Base-by-base conservation (phyloP, 2,797 vertebrate species). In the Heliangelus exortis region DNA sequence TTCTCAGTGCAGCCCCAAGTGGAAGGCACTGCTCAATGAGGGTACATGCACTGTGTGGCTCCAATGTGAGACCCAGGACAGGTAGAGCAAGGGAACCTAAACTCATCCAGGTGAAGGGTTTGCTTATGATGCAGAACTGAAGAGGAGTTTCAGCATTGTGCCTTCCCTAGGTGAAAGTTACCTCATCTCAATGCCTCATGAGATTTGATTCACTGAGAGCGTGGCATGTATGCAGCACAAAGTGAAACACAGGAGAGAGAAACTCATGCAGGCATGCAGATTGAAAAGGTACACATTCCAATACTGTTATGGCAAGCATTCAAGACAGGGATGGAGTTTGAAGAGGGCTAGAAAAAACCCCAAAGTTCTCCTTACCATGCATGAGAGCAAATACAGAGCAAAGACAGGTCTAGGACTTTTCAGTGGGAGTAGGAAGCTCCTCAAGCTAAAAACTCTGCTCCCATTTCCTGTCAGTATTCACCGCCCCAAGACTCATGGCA, bases 111-210 rank as follows among this genome's bases (percentile, higher is more conserved):
- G 73, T n/a, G 33, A 87, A 92, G 34, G 9, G 34, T 50, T 83
- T 80, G 48, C 51, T 79, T 9, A 0, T 26, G 45, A 20, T 69
- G 25, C 34, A 69, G 61, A 86, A 54, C 26, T 34, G 54, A 57
- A 79, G 57, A 39, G 21, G 34, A 34, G 7, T 73, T 81, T 69
- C n/a, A 34, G 67, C 74, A 84, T 55, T 0, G 0, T 45, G 51
- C 51, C 43, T 36, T 78, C n/a, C 31, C 22, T 31, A 34, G 28
- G 36, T 19, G 12, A 48, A 75, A 71, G 71, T 43, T 54, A 71
- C 55, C 68, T 54, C 4, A 5, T 59, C 57, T 77, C 0, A 0
- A 53, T 68, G 71, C 36, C 29, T 63, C 1, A 0, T 6, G 61
- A 34, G 36, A 77, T 77, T 74, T 89, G 61, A 57, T 33, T 85